These are phyloP conservation scores for Epirrhoe tristata DNA, from an alignment of 2,888 invertebrate genomes.

Conservation along the genomic window DNA sequence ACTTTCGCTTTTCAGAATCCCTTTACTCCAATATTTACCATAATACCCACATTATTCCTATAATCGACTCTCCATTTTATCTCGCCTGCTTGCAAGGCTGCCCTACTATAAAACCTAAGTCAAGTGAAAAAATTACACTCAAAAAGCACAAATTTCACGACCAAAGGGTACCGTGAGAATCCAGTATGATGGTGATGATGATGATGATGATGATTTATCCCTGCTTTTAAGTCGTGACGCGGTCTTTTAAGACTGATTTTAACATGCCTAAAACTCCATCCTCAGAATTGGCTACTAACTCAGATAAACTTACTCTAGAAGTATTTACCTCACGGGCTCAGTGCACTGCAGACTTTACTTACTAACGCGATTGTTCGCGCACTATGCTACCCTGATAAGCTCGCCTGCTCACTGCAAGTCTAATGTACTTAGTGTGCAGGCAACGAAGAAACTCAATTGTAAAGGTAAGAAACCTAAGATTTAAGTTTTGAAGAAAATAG, in stretches of 20 bases:
- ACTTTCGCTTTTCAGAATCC: constrained; percentile 18
- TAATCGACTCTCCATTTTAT: not conserved
- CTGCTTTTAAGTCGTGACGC: too few relatives aligned
- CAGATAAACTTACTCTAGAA: not conserved
- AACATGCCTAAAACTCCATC: too few relatives aligned
- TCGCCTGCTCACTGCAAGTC: constrained; percentile 34
- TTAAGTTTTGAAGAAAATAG: not conserved
- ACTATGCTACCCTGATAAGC: constrained; percentile 43
- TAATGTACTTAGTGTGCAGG: constrained; percentile 35
- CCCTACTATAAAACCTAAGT: too few relatives aligned
- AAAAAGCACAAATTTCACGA: too few relatives aligned
- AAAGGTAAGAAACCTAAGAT: constrained; percentile 1
- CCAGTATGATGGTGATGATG: too few relatives aligned
- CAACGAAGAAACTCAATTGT: constrained; percentile 20
- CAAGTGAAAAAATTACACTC: too few relatives aligned
- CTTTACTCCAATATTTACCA: constrained; percentile 14
- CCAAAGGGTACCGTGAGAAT: too few relatives aligned
- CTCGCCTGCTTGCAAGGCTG: not conserved
- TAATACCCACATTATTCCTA: not conserved
- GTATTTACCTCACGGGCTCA: constrained; percentile 7
- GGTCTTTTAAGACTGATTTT: too few relatives aligned
- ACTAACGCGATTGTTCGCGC: constrained; percentile 41
- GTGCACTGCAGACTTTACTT: constrained; percentile 19
- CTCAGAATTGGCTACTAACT: not conserved
- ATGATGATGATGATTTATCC: too few relatives aligned